These are phyloP conservation scores for Aphelocoma coerulescens DNA, from an alignment of 2,113 vertebrate genomes.

Conservation along the genomic window DNA sequence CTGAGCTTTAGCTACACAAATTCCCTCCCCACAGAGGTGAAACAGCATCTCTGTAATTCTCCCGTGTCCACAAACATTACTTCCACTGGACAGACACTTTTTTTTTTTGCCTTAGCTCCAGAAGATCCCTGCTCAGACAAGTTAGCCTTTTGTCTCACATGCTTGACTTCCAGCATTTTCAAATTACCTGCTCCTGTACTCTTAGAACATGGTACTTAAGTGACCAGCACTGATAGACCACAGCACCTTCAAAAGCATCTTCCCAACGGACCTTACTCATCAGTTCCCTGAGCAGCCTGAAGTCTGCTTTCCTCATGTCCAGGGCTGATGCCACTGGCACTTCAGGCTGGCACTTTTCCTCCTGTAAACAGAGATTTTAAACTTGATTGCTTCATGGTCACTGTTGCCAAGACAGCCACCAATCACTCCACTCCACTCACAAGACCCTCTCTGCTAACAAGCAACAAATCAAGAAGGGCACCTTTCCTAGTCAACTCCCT, in stretches of 20 bases:
- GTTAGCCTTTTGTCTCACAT: background rate
- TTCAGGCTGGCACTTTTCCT: background rate
- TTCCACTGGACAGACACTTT: background rate
- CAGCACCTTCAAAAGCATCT: background rate
- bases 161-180: background rate
- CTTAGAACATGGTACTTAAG: background rate
- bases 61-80: accelerated
- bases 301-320: background rate
- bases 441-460: background rate
- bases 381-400: background rate
- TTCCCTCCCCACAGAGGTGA: background rate
- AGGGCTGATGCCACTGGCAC: background rate
- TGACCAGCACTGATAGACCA: background rate
- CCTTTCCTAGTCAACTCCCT: background rate
- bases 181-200: background rate
- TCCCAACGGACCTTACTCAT: background rate
- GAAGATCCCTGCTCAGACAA: background rate
- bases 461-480: background rate
- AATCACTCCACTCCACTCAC: background rate
- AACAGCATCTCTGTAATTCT: background rate
- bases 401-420: background rate
- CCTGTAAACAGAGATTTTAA: background rate
- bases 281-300: background rate
- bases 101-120: background rate
- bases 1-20: background rate